Conservation (phyloP, 2,888 invertebrate species). For the Melieria omissa region DNA sequence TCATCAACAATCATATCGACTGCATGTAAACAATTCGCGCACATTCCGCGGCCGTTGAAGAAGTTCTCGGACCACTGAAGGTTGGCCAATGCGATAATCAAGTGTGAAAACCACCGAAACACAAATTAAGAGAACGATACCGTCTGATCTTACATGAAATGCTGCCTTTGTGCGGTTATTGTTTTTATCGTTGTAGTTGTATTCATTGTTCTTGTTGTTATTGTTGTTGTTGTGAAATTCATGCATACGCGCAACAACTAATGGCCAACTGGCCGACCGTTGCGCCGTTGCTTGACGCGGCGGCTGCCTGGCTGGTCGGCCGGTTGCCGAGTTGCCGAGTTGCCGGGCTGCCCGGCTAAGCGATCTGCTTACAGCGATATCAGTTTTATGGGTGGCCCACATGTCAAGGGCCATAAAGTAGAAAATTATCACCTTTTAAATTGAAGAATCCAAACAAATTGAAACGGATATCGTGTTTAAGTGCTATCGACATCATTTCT, state of each 20-base stretch:
- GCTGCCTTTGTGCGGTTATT: neutral
- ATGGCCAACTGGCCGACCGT: slow-evolving; percentile 14
- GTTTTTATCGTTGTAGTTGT: neutral
- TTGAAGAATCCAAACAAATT: slow-evolving; percentile 68
- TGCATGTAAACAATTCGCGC: too few species aligned
- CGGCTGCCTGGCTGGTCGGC: neutral
- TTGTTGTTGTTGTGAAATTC: neutral
- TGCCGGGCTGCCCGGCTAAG: slow-evolving; percentile 26
- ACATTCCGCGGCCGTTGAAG: slow-evolving; percentile 2
- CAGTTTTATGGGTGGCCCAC: slow-evolving; percentile 65
- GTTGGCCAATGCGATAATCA: slow-evolving; percentile 52
- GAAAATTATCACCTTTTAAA: slow-evolving; percentile 68
- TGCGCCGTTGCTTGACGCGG: neutral
- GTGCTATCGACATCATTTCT: slow-evolving; percentile 67
- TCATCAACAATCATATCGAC: too few species aligned
- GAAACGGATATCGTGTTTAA: slow-evolving; percentile 68
- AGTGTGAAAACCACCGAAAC: slow-evolving; percentile 62
- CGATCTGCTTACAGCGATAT: slow-evolving; percentile 56
- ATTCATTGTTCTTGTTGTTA: slow-evolving; percentile 2
- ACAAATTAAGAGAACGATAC: slow-evolving; percentile 61
- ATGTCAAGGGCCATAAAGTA: slow-evolving; percentile 68
- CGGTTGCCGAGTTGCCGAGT: neutral
- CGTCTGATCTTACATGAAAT: slow-evolving; percentile 42
- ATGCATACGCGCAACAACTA: neutral
- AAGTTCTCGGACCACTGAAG: slow-evolving; percentile 11